Conservation (phyloP, 2,113 vertebrate species). For the Brachyhypopomus occidentalis region DNA sequence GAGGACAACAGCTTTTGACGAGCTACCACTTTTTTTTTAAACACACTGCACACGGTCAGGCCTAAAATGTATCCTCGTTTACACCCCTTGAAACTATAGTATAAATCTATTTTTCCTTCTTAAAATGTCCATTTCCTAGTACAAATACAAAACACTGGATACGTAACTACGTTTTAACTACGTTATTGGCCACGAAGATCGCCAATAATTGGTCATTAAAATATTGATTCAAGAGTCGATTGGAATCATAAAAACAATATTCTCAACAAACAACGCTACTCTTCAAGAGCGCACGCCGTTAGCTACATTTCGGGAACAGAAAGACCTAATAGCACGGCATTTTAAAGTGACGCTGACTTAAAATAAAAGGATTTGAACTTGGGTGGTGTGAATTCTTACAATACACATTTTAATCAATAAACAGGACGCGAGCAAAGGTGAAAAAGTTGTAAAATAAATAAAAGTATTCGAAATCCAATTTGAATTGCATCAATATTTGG, state of each 20-base stretch:
- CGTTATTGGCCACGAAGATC: too few relatives aligned
- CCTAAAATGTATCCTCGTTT: neutral
- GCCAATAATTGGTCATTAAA: neutral
- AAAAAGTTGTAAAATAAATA: conserved; percentile 4
- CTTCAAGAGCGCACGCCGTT: neutral
- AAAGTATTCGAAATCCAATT: too few relatives aligned
- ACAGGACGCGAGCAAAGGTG: neutral
- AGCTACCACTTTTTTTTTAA: conserved; percentile 29
- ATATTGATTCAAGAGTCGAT: neutral
- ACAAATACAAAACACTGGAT: too few relatives aligned
- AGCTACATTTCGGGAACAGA: neutral
- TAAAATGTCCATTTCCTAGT: too few relatives aligned
- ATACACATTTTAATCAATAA: neutral
- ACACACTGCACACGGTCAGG: neutral
- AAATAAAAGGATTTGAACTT: neutral
- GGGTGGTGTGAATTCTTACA: neutral
- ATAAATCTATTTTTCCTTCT: neutral
- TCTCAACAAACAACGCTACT: too few relatives aligned
- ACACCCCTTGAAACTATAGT: too few relatives aligned
- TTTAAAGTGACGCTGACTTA: neutral
- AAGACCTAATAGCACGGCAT: neutral
- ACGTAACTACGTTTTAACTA: too few relatives aligned
- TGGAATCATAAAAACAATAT: too few relatives aligned
- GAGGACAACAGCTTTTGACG: conserved; percentile 74
- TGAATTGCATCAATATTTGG: neutral